A percentile compares a stretch with the other conserved stretches of the same genome.
phyloP scores from a whole-genome alignment of 2,888 invertebrate species.

The Gastrophysa polygoni region DNA sequence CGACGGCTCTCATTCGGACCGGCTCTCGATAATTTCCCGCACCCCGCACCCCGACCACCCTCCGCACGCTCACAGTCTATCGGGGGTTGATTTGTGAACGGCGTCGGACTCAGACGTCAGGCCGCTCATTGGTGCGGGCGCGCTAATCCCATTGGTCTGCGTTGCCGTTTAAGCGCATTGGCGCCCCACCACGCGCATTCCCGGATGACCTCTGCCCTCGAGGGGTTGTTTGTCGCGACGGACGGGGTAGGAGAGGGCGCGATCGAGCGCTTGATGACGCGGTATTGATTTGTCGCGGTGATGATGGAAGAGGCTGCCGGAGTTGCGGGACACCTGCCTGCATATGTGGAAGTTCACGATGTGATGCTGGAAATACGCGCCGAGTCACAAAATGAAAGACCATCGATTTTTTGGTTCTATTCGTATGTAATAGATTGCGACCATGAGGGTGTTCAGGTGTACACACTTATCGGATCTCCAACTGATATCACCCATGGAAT shows the following conservation, averaged over 20 bases:
- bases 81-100: slow-evolving; percentile 43
- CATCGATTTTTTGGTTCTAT: too few relatives aligned
- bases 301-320: slow-evolving; percentile 1
- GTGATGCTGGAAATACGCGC: too few relatives aligned
- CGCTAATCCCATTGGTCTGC: slow-evolving; percentile 49
- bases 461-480: too few relatives aligned
- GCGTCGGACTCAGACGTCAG: slow-evolving; percentile 50
- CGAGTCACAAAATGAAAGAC: too few relatives aligned
- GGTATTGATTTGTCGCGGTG: slow-evolving; percentile 28
- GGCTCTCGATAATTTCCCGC: too few relatives aligned
- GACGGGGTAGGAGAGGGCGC: slow-evolving; percentile 14
- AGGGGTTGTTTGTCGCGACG: slow-evolving; percentile 28
- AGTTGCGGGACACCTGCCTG: too few relatives aligned
- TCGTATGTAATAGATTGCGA: too few relatives aligned
- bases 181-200: slow-evolving; percentile 34
- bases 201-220: slow-evolving; percentile 44
- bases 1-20: too few relatives aligned
- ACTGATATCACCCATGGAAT: too few relatives aligned
- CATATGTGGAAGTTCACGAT: too few relatives aligned
- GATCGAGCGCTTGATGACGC: slow-evolving; percentile 26
- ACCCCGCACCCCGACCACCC: slow-evolving; percentile 5
- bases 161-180: slow-evolving; percentile 42
- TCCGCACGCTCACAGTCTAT: slow-evolving; percentile 37
- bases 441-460: too few relatives aligned
- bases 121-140: slow-evolving; percentile 48